These are phyloP conservation scores for Bursaphelenchus mucronatus DNA, from an alignment of 1,140 invertebrate species.

Conservation along the genomic window DNA sequence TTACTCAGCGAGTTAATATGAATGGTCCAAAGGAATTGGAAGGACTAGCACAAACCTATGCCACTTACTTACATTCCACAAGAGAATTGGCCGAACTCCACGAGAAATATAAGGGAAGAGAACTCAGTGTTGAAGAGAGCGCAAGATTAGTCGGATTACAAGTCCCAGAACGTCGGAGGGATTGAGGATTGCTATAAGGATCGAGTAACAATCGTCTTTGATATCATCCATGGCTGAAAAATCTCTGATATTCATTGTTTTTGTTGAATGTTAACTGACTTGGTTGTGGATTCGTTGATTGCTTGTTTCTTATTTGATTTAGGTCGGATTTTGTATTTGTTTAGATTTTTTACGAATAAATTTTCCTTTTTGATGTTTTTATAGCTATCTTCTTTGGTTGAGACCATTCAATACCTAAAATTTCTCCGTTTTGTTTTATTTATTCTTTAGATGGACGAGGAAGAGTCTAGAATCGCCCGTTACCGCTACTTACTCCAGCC, in stretches of 20 bases:
- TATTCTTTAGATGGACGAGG: background rate
- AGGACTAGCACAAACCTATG: slow-evolving; percentile 36
- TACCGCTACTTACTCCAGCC: slow-evolving; percentile 11
- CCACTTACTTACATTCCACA: slow-evolving; percentile 40
- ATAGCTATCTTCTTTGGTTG: background rate
- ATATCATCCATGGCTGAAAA: background rate
- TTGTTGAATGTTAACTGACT: background rate
- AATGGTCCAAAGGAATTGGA: slow-evolving; percentile 46
- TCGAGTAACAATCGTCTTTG: background rate
- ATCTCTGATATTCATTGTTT: too few species aligned
- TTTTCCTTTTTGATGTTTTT: background rate
- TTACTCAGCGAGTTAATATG: slow-evolving; percentile 37
- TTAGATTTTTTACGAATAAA: slow-evolving; percentile 5
- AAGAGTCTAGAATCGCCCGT: background rate
- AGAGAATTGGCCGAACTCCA: slow-evolving; percentile 40
- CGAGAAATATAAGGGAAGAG: slow-evolving; percentile 31
- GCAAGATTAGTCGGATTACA: slow-evolving; percentile 38
- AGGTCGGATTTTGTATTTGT: background rate
- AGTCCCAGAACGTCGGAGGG: slow-evolving; percentile 21
- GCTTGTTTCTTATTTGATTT: background rate
- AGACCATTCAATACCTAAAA: background rate
- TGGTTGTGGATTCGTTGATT: background rate
- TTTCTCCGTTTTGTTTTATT: background rate
- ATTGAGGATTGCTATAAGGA: background rate
- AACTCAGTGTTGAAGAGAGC: slow-evolving; percentile 36